Evolutionary conservation across 2,797 vertebrate genomes (phyloP).

Genomic region (Anabacerthia variegaticeps): DNA sequence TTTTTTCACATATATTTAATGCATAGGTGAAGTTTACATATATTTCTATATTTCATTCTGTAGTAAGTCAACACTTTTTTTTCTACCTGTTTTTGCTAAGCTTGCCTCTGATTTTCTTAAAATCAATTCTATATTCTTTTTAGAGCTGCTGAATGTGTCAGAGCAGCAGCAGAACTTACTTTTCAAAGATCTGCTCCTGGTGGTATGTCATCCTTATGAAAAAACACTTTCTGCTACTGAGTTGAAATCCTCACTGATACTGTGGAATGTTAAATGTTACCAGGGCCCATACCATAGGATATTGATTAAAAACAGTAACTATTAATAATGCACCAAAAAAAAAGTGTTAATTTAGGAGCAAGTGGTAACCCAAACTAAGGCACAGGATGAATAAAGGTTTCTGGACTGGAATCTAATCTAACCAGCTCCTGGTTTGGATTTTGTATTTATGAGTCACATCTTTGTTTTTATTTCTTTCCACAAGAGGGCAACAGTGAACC

Average conservation of each 20-base stretch:
- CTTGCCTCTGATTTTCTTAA: background rate
- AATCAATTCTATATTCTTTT: background rate
- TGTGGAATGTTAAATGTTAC: background rate
- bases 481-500: constrained; percentile 48
- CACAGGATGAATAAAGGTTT: background rate
- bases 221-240: background rate
- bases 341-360: background rate
- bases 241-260: background rate
- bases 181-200: background rate
- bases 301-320: background rate
- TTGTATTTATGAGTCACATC: background rate
- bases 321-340: background rate
- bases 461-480: constrained; percentile 36
- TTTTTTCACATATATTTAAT: background rate
- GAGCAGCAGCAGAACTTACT: background rate
- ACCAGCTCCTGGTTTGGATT: background rate
- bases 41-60: background rate
- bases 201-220: too few relatives aligned
- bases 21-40: background rate
- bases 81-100: background rate
- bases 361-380: background rate
- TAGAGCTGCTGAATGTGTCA: background rate
- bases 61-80: background rate
- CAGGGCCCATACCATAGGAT: rapidly evolving
- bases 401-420: background rate